Percentiles rank a stretch among this genome's conserved stretches.
These are phyloP conservation scores for Pseudopodoces humilis DNA, from an alignment of 2,113 vertebrate genomes.

Conservation along the genomic window DNA sequence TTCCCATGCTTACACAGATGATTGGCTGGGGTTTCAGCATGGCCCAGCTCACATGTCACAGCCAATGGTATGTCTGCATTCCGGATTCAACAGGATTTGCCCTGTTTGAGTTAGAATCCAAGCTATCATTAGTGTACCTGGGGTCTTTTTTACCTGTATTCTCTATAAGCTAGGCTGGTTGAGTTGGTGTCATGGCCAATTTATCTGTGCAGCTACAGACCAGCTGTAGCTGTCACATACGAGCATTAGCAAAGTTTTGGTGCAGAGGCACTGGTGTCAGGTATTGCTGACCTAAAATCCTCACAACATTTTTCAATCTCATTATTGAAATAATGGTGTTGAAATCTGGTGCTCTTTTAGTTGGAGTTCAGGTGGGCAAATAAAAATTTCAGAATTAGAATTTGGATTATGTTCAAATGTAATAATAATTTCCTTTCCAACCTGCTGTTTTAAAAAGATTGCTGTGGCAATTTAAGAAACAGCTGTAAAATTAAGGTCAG, in stretches of 20 bases:
- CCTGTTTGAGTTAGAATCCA: neutral
- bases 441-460: neutral
- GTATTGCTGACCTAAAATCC: neutral
- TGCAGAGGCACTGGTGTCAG: neutral
- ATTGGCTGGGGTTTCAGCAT: neutral
- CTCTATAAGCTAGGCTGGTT: neutral
- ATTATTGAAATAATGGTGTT: rapidly evolving
- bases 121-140: neutral
- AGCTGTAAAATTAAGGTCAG: neutral
- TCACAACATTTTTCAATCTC: neutral
- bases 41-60: neutral
- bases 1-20: neutral
- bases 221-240: neutral
- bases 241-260: neutral
- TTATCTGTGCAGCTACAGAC: neutral
- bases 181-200: neutral
- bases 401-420: neutral
- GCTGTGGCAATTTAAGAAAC: neutral
- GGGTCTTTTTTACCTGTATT: neutral
- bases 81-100: neutral
- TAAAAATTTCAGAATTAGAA: neutral
- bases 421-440: neutral
- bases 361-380: neutral
- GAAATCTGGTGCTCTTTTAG: neutral
- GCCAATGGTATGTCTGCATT: neutral